Percentiles rank a stretch among this genome's conserved stretches.
phyloP scores from a whole-genome alignment of 2,797 vertebrate genomes.

The Xiphorhynchus erythropygius region DNA sequence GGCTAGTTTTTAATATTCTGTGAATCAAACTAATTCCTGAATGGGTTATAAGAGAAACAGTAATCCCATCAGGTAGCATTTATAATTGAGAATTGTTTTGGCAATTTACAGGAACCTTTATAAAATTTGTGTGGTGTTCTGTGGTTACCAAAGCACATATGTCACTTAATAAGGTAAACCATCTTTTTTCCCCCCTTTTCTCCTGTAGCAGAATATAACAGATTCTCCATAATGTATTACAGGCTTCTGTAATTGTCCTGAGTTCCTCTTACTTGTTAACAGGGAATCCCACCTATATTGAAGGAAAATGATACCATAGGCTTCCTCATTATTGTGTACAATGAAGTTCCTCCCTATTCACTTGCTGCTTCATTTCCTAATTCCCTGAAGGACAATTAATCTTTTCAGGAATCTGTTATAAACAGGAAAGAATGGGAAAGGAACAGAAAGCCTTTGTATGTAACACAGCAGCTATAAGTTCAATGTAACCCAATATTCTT shows the following conservation, averaged over 20 bases:
- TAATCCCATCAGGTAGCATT: neutral
- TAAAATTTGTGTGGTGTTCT: neutral
- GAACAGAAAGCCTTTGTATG: neutral
- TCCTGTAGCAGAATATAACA: neutral
- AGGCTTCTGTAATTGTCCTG: neutral
- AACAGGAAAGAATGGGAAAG: neutral
- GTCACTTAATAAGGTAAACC: neutral
- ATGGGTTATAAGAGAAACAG: neutral
- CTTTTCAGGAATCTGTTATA: neutral
- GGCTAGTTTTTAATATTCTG: neutral
- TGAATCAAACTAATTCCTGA: neutral
- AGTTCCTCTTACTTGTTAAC: neutral
- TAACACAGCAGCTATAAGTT: neutral
- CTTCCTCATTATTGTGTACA: neutral
- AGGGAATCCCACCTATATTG: neutral
- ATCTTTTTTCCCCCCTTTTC: neutral
- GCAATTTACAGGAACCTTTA: neutral
- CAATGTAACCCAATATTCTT: neutral
- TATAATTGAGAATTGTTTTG: neutral
- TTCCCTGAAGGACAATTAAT: neutral
- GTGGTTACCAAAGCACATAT: neutral
- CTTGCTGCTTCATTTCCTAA: neutral
- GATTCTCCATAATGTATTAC: accelerated
- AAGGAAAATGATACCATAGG: neutral
- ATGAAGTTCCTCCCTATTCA: neutral